phyloP scores from a whole-genome alignment of 2,113 vertebrate species.

The Camelus dromedarius region DNA sequence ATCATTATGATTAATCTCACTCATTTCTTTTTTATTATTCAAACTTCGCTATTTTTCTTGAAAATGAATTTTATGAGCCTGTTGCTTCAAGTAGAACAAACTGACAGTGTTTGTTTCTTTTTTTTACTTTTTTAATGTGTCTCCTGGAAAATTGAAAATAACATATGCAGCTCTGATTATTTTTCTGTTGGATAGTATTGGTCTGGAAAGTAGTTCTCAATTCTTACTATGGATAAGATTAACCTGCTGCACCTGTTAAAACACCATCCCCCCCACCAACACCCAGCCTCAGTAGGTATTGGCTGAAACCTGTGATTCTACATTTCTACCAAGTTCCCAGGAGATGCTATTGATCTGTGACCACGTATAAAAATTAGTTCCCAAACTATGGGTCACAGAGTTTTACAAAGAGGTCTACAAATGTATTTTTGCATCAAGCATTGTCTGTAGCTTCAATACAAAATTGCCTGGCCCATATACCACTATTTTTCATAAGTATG shows the following conservation, averaged over 20 bases:
- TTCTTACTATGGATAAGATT: not conserved
- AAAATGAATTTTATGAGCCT: conserved; percentile 14
- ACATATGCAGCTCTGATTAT: not conserved
- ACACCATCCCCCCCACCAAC: not conserved
- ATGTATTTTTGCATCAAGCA: not conserved
- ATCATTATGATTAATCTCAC: not conserved
- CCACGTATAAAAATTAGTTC: not conserved
- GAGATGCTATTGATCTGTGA: not conserved
- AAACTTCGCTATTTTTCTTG: not conserved
- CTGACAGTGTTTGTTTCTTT: not conserved
- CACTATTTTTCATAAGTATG: not conserved
- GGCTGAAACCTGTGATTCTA: not conserved
- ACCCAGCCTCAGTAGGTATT: not conserved
- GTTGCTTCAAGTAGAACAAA: conserved; percentile 22
- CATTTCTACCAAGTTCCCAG: not conserved
- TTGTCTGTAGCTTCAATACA: not conserved
- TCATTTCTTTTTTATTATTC: conserved; percentile 12
- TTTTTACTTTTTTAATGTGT: not conserved
- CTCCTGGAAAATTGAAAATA: conserved; percentile 23
- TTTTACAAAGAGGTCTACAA: not conserved
- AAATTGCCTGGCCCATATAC: not conserved
- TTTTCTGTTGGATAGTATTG: not conserved
- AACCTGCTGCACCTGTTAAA: not conserved
- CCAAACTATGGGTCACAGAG: not conserved
- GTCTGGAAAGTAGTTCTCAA: not conserved